These are phyloP conservation scores for Calephelis virginiensis DNA, from an alignment of 1,140 invertebrate genomes.

Conservation along the genomic window DNA sequence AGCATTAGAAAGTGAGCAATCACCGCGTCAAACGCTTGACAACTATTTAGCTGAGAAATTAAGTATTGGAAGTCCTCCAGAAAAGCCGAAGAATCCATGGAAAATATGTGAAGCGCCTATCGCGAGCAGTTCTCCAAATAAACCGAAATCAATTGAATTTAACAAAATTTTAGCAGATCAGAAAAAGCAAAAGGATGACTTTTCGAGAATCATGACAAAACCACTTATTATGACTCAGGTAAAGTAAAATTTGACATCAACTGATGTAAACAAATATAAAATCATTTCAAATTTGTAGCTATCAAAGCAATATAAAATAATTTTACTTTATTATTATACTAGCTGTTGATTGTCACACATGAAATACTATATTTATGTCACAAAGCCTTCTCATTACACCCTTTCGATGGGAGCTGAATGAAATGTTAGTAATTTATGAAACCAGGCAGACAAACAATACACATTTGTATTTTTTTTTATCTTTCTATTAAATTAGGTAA, in stretches of 20 bases:
- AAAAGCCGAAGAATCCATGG: conserved; percentile 67
- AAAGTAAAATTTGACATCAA: conserved; percentile 4
- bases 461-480: no score
- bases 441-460: no score
- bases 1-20: conserved; percentile 48
- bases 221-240: conserved; percentile 81
- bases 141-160: conserved; percentile 63
- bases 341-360: no score
- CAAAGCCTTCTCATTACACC: no score
- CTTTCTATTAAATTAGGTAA: no score
- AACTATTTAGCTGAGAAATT: conserved; percentile 55
- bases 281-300: no score
- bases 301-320: no score
- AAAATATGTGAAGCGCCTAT: conserved; percentile 60
- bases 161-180: conserved; percentile 81
- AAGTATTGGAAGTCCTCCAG: conserved; percentile 49
- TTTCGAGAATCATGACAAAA: conserved; percentile 81
- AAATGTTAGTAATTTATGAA: no score
- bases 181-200: conserved; percentile 81
- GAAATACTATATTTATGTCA: no score
- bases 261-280: neutral
- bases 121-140: conserved; percentile 47
- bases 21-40: conserved; percentile 47
- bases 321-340: no score
- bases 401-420: no score